Conservation (phyloP, 2,797 vertebrate genomes). For the Calcarius lapponicus region DNA sequence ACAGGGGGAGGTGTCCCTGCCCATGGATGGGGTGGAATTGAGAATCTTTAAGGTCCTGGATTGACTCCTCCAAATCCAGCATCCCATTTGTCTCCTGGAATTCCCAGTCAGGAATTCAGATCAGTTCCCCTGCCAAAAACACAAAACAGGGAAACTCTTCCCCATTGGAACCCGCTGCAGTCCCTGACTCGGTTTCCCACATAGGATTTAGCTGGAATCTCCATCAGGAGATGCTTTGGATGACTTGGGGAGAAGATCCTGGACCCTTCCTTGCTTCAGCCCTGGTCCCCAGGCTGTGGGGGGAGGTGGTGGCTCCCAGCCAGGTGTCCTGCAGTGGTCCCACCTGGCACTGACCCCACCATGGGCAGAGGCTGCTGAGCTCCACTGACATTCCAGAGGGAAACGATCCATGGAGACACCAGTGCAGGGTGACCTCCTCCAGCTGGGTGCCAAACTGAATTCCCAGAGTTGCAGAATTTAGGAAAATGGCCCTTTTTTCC, state of each 20-base stretch:
- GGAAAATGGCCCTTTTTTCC: fast-evolving
- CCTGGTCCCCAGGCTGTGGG: background rate
- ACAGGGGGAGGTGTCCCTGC: background rate
- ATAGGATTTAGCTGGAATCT: background rate
- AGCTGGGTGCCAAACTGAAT: background rate
- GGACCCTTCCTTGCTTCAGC: background rate
- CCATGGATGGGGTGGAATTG: background rate
- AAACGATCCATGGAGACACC: background rate
- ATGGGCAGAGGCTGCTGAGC: background rate
- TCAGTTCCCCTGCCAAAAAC: background rate
- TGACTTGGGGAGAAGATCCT: background rate
- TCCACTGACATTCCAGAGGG: background rate
- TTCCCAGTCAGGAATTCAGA: constrained; percentile 14
- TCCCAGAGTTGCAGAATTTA: background rate
- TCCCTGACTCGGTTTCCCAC: background rate
- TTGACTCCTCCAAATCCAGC: background rate
- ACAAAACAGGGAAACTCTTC: background rate
- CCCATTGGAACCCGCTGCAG: background rate
- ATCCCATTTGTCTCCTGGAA: background rate
- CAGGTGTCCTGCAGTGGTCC: constrained; percentile 1
- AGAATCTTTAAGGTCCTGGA: background rate
- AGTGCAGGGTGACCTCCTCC: background rate
- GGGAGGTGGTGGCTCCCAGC: constrained; percentile 7
- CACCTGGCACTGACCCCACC: background rate
- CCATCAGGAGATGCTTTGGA: background rate